Conservation (phyloP, 2,113 vertebrate genomes). For the Jacana jacana region DNA sequence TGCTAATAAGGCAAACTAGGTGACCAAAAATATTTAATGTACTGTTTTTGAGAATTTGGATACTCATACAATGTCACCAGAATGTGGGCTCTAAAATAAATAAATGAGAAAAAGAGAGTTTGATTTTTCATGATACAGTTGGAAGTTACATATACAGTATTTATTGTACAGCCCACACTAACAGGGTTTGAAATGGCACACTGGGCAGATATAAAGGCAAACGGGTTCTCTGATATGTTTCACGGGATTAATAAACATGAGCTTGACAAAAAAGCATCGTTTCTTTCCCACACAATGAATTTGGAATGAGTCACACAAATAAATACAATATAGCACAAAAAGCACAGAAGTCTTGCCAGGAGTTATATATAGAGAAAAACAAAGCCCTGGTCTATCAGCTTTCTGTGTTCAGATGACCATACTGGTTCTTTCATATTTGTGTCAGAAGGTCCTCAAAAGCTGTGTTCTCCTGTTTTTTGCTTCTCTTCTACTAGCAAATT, state of each 20-base stretch:
- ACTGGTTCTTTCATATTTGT: neutral
- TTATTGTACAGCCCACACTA: neutral
- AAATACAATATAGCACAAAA: neutral
- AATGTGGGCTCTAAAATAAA: neutral
- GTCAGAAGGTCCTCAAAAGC: neutral
- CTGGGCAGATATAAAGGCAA: neutral
- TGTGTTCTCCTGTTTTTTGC: neutral
- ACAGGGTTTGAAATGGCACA: neutral
- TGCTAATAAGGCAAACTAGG: neutral
- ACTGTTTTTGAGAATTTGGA: neutral
- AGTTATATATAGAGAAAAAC: neutral
- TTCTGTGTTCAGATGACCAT: neutral
- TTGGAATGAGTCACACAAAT: neutral
- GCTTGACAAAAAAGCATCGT: neutral
- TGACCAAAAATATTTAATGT: neutral
- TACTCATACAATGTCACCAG: neutral
- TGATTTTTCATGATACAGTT: neutral
- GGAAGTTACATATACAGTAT: neutral
- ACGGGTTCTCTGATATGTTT: neutral
- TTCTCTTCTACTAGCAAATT: neutral
- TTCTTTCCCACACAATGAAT: neutral
- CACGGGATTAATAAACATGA: conserved; percentile 6
- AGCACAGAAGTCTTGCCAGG: neutral
- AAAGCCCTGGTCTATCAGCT: neutral
- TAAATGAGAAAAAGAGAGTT: neutral